These are phyloP conservation scores for Leucoma salicis DNA, from an alignment of 2,888 invertebrate species.

Conservation along the genomic window DNA sequence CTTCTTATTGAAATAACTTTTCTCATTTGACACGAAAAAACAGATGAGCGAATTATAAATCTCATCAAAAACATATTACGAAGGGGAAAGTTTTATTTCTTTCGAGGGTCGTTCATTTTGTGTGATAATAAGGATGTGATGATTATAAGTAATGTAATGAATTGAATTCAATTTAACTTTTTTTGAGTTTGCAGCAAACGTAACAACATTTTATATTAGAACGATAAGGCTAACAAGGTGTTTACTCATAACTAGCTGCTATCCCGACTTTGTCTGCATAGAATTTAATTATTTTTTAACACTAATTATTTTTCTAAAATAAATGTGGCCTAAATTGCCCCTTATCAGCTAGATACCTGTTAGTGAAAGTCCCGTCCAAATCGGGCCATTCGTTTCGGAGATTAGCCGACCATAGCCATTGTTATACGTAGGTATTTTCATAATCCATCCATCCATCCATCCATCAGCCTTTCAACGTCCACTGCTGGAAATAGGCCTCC, in stretches of 20 bases:
- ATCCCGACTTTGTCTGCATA: too few species aligned
- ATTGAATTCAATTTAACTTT: constrained; percentile 34
- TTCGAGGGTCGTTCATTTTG: constrained; percentile 36
- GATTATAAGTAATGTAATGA: constrained; percentile 31
- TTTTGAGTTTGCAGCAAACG: constrained; percentile 8
- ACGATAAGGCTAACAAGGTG: constrained; percentile 15
- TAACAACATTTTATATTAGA: constrained; percentile 4
- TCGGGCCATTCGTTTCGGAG: too few species aligned
- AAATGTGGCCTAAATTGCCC: too few species aligned
- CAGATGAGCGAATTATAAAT: constrained; percentile 41
- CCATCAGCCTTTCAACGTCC: too few species aligned
- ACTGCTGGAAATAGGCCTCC: too few species aligned
- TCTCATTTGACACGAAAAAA: constrained; percentile 43
- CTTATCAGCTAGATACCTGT: too few species aligned
- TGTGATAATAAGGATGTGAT: constrained; percentile 32
- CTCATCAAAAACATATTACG: constrained; percentile 44
- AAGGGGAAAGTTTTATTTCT: constrained; percentile 40
- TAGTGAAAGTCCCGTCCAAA: too few species aligned
- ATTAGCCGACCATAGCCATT: too few species aligned
- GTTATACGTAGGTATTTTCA: too few species aligned
- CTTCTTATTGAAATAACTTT: constrained; percentile 42
- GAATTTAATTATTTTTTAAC: too few species aligned
- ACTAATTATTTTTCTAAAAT: too few species aligned
- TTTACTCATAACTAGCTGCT: constrained; percentile 9
- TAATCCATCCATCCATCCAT: too few species aligned